phyloP scores from a whole-genome alignment of 2,797 vertebrate species.

The Hirundo rustica region DNA sequence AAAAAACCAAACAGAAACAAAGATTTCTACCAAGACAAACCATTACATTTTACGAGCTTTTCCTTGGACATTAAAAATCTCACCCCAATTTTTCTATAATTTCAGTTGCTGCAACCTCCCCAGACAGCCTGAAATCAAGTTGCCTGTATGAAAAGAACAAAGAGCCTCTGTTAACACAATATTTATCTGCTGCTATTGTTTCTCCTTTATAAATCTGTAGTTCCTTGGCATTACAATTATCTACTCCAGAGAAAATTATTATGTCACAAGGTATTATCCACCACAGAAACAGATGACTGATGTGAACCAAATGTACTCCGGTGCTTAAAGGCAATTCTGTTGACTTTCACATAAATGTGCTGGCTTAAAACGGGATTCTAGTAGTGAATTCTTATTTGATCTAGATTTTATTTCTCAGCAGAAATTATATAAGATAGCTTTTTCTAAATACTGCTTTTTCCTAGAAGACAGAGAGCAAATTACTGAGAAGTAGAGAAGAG shows the following conservation, averaged over 20 bases:
- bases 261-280: constrained; percentile 53
- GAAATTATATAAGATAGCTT: background rate
- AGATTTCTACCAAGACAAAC: background rate
- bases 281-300: constrained; percentile 48
- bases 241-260: constrained; percentile 54
- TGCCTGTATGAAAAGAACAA: background rate
- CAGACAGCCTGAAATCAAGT: background rate
- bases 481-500: background rate
- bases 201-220: constrained; percentile 39
- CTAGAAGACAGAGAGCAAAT: background rate
- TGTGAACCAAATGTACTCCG: constrained; percentile 54
- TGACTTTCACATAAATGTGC: constrained; percentile 7
- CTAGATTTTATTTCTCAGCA: constrained; percentile 4
- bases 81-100: background rate
- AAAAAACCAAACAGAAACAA: background rate
- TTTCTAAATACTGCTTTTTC: background rate
- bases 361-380: background rate
- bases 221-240: constrained; percentile 56
- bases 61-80: background rate
- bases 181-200: constrained; percentile 53
- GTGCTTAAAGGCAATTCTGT: constrained; percentile 6
- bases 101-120: background rate
- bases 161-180: background rate
- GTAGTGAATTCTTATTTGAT: background rate
- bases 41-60: background rate